Percentiles rank a stretch among this genome's conserved stretches.
Conservation (phyloP, 2,888 invertebrate genomes). For the Blastobasis adustella region DNA sequence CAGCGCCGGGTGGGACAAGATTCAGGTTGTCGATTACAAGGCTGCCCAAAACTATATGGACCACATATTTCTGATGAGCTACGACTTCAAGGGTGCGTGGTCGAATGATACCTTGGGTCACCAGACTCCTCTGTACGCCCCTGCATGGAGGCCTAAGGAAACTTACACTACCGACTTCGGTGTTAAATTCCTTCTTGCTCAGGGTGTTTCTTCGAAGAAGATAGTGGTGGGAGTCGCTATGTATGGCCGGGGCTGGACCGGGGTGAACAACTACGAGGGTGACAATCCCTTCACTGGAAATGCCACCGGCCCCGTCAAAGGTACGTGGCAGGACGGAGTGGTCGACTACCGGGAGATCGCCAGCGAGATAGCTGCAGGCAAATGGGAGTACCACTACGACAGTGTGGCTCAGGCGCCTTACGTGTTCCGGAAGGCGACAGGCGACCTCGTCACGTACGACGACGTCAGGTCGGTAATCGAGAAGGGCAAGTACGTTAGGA, state of each 20-base stretch:
- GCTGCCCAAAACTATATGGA: slow-evolving; percentile 67
- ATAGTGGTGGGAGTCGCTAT: slow-evolving; percentile 65
- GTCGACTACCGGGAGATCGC: slow-evolving; percentile 66
- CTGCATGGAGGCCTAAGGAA: slow-evolving; percentile 58
- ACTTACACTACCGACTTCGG: slow-evolving; percentile 69
- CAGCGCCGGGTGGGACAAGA: slow-evolving; percentile 68
- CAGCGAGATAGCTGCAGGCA: slow-evolving; percentile 51
- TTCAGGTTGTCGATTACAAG: slow-evolving; percentile 64
- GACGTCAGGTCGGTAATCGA: slow-evolving; percentile 62
- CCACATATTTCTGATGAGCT: slow-evolving; percentile 67
- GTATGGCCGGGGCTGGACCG: slow-evolving; percentile 69
- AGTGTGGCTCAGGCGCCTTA: slow-evolving; percentile 63
- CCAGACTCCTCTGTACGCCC: slow-evolving; percentile 58
- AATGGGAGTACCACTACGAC: slow-evolving; percentile 66
- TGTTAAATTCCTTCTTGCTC: slow-evolving; percentile 56
- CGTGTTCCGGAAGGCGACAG: slow-evolving; percentile 58
- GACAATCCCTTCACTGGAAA: slow-evolving; percentile 61
- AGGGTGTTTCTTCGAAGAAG: slow-evolving; percentile 63
- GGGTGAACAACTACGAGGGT: slow-evolving; percentile 49
- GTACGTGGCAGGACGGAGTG: slow-evolving; percentile 68
- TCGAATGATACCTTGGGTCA: slow-evolving; percentile 64
- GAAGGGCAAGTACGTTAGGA: slow-evolving; percentile 64
- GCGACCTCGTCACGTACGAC: slow-evolving; percentile 62
- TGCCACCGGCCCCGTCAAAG: slow-evolving; percentile 61
- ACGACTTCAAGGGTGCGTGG: slow-evolving; percentile 69